Percentiles rank a stretch among this genome's conserved stretches.
These are phyloP conservation scores for Eupithecia exiguata DNA, from an alignment of 2,888 invertebrate species.

Conservation along the genomic window DNA sequence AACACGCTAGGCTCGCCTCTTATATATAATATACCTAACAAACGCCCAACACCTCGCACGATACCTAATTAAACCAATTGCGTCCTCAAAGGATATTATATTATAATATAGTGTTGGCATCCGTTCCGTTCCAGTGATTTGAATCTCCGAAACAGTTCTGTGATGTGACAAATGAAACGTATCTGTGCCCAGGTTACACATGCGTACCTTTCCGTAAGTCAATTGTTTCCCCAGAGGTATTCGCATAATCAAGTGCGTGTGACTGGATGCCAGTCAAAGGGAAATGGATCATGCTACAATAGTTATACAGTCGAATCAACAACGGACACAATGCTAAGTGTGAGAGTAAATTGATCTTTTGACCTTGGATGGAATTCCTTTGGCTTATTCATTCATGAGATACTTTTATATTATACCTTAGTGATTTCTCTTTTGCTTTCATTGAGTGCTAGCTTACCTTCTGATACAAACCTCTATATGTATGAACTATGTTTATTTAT, in stretches of 20 bases:
- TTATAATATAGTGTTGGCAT: conserved; percentile 1
- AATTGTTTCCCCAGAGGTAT: conserved; percentile 9
- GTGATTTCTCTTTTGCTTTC: conserved; percentile 22
- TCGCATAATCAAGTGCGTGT: conserved; percentile 10
- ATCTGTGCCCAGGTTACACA: conserved; percentile 22
- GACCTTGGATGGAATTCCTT: conserved; percentile 21
- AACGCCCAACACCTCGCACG: background rate
- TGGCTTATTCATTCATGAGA: conserved; percentile 17
- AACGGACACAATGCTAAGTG: background rate
- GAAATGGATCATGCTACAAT: conserved; percentile 9
- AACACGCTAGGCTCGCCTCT: too few relatives aligned
- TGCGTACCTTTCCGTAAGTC: conserved; percentile 19
- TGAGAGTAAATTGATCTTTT: conserved; percentile 17
- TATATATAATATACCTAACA: background rate
- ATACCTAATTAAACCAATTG: conserved; percentile 3
- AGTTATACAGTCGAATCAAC: conserved; percentile 1
- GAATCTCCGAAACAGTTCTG: conserved; percentile 25
- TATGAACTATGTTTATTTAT: background rate
- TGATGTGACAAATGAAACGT: conserved; percentile 10
- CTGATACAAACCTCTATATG: too few relatives aligned
- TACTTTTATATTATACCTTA: background rate
- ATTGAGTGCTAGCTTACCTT: background rate
- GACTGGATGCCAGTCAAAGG: conserved; percentile 5
- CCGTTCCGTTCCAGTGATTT: conserved; percentile 36
- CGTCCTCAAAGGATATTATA: background rate